phyloP scores from a whole-genome alignment of 2,888 invertebrate genomes.

The Cephalotes varians region DNA sequence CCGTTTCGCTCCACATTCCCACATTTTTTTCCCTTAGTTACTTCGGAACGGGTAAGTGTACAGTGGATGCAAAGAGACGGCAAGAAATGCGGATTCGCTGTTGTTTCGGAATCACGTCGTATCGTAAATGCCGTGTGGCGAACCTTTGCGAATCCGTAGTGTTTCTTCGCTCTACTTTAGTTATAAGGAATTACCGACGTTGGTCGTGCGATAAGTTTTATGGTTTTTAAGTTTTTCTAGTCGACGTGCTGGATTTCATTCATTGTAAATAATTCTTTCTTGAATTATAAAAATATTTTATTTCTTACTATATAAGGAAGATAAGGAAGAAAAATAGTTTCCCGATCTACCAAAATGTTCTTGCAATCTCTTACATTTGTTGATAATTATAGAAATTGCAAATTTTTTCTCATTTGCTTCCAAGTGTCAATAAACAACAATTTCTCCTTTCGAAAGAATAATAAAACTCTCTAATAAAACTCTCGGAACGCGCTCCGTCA shows the following conservation, averaged over 20 bases:
- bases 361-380: neutral
- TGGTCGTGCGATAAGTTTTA: slow-evolving; percentile 35
- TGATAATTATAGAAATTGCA: neutral
- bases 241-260: neutral
- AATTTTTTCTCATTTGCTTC: slow-evolving; percentile 3
- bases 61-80: slow-evolving; percentile 46
- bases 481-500: slow-evolving; percentile 6
- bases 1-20: slow-evolving; percentile 38
- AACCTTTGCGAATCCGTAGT: slow-evolving; percentile 50
- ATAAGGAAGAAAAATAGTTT: slow-evolving; percentile 52
- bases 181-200: slow-evolving; percentile 52
- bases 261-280: neutral
- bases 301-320: neutral
- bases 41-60: slow-evolving; percentile 37
- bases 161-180: slow-evolving; percentile 32
- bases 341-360: neutral
- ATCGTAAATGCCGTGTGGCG: slow-evolving; percentile 58
- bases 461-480: slow-evolving; percentile 32
- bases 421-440: slow-evolving; percentile 32
- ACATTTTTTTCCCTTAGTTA: slow-evolving; percentile 45
- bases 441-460: neutral
- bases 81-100: slow-evolving; percentile 50
- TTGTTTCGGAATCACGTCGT: slow-evolving; percentile 57
- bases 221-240: neutral
- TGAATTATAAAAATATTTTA: slow-evolving; percentile 14